A percentile compares a stretch with the other conserved stretches of the same genome.
Evolutionary conservation across 2,888 invertebrate genomes (phyloP).

Genomic region (Harmothoe impar): DNA sequence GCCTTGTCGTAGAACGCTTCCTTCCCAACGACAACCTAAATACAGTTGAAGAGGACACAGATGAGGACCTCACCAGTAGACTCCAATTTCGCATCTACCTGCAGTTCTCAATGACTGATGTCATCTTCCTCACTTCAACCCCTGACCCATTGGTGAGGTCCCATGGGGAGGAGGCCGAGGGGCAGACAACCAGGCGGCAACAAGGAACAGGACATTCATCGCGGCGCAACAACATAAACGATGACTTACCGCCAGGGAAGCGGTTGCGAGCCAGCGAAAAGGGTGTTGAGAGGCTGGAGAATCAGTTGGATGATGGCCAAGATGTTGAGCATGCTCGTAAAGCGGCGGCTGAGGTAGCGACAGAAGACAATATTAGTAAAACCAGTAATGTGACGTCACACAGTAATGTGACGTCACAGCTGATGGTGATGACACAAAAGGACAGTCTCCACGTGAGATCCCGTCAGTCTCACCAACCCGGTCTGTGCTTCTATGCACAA

Average conservation of each 20-base stretch:
- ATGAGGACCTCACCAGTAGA: background rate
- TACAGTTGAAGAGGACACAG: background rate
- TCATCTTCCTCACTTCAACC: background rate
- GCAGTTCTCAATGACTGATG: constrained; percentile 19
- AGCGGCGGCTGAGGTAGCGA: background rate
- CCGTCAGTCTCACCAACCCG: background rate
- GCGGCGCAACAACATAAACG: too few species aligned
- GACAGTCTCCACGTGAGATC: constrained; percentile 25
- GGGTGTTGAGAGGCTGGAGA: background rate
- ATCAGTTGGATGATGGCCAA: background rate
- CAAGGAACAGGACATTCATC: too few species aligned
- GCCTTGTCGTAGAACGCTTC: constrained; percentile 29
- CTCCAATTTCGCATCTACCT: background rate
- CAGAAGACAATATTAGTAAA: too few species aligned
- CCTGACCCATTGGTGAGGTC: background rate
- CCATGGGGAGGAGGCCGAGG: background rate
- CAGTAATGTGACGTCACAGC: background rate
- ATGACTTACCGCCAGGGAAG: background rate
- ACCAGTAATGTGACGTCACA: background rate
- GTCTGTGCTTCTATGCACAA: constrained; percentile 20
- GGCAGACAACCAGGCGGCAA: background rate
- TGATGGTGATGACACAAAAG: constrained; percentile 40
- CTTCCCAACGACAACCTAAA: background rate
- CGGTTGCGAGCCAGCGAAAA: background rate
- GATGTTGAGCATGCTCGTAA: background rate